Conservation (phyloP, 2,797 vertebrate genomes). For the Eremophila alpestris region DNA sequence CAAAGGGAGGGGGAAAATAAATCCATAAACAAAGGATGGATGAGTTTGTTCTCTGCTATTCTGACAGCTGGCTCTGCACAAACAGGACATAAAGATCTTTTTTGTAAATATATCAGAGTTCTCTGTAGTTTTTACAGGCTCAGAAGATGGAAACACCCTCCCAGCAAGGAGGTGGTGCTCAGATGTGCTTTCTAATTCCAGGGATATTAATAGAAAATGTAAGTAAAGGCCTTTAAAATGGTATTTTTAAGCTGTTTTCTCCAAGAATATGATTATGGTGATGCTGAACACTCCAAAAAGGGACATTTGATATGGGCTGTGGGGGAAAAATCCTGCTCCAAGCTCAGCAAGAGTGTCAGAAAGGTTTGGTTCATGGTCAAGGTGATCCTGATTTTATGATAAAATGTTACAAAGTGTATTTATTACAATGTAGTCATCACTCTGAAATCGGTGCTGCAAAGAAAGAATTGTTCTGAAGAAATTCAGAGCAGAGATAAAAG, state of each 20-base stretch:
- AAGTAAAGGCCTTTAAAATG: background rate
- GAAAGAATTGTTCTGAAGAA: background rate
- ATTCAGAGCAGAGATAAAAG: background rate
- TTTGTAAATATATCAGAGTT: background rate
- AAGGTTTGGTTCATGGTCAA: background rate
- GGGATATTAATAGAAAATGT: background rate
- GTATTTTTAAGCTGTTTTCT: background rate
- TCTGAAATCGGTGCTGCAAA: background rate
- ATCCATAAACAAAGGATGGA: background rate
- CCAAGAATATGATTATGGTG: background rate
- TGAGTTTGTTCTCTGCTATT: background rate
- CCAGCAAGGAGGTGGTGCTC: background rate
- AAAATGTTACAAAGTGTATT: too few species aligned
- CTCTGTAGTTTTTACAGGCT: background rate
- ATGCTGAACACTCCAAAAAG: background rate
- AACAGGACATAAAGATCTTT: background rate
- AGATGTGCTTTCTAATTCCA: background rate
- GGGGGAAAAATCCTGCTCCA: background rate
- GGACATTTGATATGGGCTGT: background rate
- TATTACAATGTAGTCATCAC: background rate
- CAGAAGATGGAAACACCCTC: background rate
- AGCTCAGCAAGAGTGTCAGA: background rate
- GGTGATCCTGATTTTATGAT: background rate
- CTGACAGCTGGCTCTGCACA: background rate
- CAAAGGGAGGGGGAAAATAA: background rate